phyloP scores from a whole-genome alignment of 37 sponge, comb jelly and placozoan species.

The Cliona cf. orientalis region DNA sequence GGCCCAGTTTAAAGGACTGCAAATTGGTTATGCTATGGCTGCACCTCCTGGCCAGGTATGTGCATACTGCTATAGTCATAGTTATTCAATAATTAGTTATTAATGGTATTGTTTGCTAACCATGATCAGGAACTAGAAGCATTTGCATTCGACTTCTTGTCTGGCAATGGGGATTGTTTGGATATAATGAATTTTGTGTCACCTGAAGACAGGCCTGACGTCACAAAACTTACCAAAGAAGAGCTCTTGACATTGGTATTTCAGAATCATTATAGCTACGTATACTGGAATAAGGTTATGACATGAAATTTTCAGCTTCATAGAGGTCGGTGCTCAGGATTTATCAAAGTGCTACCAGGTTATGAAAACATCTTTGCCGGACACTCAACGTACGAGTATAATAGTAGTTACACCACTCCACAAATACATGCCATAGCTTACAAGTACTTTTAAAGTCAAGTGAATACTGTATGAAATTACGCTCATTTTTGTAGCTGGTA shows the following conservation, averaged over 20 bases:
- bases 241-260: slow-evolving; percentile 11
- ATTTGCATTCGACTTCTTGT: slow-evolving; percentile 63
- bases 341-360: slow-evolving; percentile 68
- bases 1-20: slow-evolving; percentile 39
- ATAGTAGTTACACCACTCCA: neutral
- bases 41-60: slow-evolving; percentile 7
- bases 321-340: slow-evolving; percentile 53
- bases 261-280: neutral
- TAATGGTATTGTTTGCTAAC: neutral
- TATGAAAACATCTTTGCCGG: slow-evolving; percentile 58
- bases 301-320: neutral
- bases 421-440: neutral
- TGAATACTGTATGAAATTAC: neutral
- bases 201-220: slow-evolving; percentile 31
- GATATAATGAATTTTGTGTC: slow-evolving; percentile 35
- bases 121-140: slow-evolving; percentile 37
- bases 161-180: slow-evolving; percentile 57
- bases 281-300: neutral
- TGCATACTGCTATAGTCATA: neutral
- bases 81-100: neutral
- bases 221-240: slow-evolving; percentile 22
- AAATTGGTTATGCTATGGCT: slow-evolving; percentile 3
- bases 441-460: neutral
- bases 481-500: slow-evolving; percentile 38
- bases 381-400: slow-evolving; percentile 48